Evolutionary conservation across 2,113 vertebrate species (phyloP).

Genomic region (Pagrus major): DNA sequence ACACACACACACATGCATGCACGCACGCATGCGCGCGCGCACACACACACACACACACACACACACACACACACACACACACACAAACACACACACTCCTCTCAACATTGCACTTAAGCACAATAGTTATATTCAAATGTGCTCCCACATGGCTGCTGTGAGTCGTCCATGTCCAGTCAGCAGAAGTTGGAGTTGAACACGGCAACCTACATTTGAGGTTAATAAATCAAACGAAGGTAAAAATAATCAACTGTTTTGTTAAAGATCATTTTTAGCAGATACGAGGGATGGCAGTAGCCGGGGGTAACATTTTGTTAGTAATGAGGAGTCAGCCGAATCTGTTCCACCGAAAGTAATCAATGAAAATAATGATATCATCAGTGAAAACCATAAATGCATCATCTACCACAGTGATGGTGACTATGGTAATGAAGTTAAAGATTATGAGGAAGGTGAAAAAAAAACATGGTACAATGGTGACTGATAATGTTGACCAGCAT

Average conservation of each 20-base stretch:
- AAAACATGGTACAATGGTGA: background rate
- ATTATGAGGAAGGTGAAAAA: background rate
- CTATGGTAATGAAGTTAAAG: background rate
- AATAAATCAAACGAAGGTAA: slow-evolving; percentile 71
- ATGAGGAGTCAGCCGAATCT: background rate
- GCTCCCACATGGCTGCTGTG: slow-evolving; percentile 61
- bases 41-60: slow-evolving; percentile 37
- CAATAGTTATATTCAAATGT: slow-evolving; percentile 70
- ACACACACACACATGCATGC: slow-evolving; percentile 5
- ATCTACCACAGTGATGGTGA: background rate
- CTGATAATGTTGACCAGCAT: background rate
- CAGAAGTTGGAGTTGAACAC: slow-evolving; percentile 67
- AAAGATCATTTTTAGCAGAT: slow-evolving; percentile 47
- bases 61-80: slow-evolving; percentile 36
- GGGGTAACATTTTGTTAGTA: background rate
- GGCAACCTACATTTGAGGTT: slow-evolving; percentile 70
- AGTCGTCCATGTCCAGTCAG: slow-evolving; percentile 69
- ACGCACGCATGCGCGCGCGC: slow-evolving; percentile 13
- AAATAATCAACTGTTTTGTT: slow-evolving; percentile 56
- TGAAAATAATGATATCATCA: background rate
- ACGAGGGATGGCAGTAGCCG: background rate
- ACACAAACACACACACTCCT: slow-evolving; percentile 20
- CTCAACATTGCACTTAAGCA: slow-evolving; percentile 60
- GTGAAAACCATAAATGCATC: background rate
- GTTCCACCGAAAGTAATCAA: background rate